Evolutionary conservation across 2,113 vertebrate genomes (phyloP).

Genomic region (Melierax canorus): DNA sequence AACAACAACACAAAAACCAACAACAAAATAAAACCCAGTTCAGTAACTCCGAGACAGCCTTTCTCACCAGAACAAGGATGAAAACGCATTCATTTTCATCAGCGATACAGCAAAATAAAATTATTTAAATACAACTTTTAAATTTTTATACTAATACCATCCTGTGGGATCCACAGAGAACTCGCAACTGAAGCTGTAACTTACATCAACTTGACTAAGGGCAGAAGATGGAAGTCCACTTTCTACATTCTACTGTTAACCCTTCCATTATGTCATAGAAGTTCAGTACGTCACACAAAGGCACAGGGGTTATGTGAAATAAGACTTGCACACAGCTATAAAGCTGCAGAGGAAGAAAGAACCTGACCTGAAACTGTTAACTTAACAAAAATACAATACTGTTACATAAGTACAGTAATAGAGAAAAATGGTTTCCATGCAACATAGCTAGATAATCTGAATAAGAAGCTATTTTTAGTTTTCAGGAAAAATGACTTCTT

Average conservation of each 20-base stretch:
- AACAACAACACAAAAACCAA: background rate
- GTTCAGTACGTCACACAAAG: background rate
- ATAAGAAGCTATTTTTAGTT: slow-evolving; percentile 64
- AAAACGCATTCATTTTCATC: background rate
- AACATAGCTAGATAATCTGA: slow-evolving; percentile 45
- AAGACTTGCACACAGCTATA: background rate
- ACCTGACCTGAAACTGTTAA: slow-evolving; percentile 12
- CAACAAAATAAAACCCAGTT: background rate
- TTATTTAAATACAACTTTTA: background rate
- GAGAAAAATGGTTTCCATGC: slow-evolving; percentile 62
- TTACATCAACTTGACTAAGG: background rate
- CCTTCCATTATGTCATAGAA: background rate
- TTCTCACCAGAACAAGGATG: background rate
- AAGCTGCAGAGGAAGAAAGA: background rate
- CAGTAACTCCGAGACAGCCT: background rate
- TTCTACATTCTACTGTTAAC: background rate
- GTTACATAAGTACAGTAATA: slow-evolving; percentile 39
- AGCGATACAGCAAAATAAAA: background rate
- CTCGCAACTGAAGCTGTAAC: background rate
- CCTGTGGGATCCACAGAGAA: background rate
- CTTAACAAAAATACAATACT: slow-evolving; percentile 8
- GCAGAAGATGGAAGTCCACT: background rate
- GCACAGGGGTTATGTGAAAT: background rate
- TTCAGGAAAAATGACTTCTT: slow-evolving; percentile 50
- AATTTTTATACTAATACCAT: background rate